These are phyloP conservation scores for Coregonus suidteri DNA, from an alignment of 2,797 vertebrate genomes.

Conservation along the genomic window DNA sequence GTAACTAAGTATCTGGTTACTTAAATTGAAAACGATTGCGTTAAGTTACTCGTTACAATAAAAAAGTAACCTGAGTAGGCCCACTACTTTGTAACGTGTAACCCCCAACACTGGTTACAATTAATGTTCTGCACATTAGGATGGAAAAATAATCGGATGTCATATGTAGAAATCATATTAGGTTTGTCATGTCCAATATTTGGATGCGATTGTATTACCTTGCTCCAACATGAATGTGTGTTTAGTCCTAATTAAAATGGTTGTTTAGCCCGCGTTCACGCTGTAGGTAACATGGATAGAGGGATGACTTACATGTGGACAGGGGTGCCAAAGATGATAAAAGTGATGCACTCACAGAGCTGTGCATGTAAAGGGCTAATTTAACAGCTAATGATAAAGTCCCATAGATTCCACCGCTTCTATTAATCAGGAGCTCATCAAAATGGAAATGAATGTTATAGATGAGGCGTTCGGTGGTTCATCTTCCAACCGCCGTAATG, in stretches of 20 bases:
- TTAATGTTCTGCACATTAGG: no score
- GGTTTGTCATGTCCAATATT: no score
- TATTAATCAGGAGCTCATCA: slow-evolving; percentile 38
- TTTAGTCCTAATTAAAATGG: neutral
- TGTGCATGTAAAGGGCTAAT: slow-evolving; percentile 12
- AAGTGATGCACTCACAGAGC: neutral
- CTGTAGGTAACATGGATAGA: neutral
- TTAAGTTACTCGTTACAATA: no score
- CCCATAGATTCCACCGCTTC: slow-evolving; percentile 16
- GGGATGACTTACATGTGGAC: neutral
- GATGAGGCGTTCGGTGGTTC: slow-evolving; percentile 15
- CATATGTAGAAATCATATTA: no score
- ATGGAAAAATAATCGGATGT: no score
- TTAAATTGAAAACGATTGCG: no score
- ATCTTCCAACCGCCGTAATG: slow-evolving; percentile 12
- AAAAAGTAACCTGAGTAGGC: no score
- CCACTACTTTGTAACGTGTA: no score
- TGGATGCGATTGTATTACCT: no score
- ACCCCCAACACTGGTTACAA: no score
- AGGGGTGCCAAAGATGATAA: neutral
- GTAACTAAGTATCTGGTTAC: no score
- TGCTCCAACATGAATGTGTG: neutral
- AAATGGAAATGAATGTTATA: slow-evolving; percentile 48
- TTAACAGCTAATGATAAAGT: slow-evolving; percentile 26
- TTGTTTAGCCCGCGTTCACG: neutral